Base-by-base conservation (phyloP, 2,113 vertebrate species). In the Sylvicapra grimmia region DNA sequence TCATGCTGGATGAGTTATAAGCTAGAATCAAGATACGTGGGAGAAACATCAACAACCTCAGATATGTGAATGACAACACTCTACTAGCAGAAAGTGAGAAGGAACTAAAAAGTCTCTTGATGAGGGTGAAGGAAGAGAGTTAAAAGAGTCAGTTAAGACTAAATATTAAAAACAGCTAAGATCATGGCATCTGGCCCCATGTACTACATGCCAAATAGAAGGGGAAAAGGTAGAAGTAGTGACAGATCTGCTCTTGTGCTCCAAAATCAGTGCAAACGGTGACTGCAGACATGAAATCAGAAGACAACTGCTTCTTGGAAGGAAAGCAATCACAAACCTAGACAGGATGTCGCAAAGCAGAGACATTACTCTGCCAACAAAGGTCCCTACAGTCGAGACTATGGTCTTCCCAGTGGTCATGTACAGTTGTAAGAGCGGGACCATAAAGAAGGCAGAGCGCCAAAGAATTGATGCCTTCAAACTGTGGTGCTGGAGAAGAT, bases 21-120 rank as follows among this genome's bases (percentile, higher is more conserved):
- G n/a, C 68, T 72, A 40, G 68, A 40, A 40, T 40, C 68, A 72
- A 72, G 68, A 72, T 40, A 72, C 0, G 0, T 0, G 3, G n/a
- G n/a, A 72, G 68, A 72, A 72, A 40, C 11, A 72, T 40, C n/a
- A 72, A 40, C n/a, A 72, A 40, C n/a, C n/a, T 72, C 68, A 40
- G 68, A 72, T 40, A 72, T 40, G n/a, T 0, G 0, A 9, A 40
- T 72, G 9, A 40, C 23, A 72, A 72, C 10, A 72, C 10, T 36
- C 65, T 72, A 40, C 40, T 3, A 72, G n/a, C 68, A 72, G 68
- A 72, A 40, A 40, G n/a, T 23, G n/a, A 72, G 68, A 72, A 72
- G 68, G 68, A 36, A 72, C 19, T 12, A 72, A 36, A 72, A 18
- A 36, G 65, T 19, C n/a, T 72, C 18, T 72, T 72, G 5, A 23